Evolutionary conservation across 2,888 invertebrate genomes (phyloP).

Genomic region (Phaonia tiefii): DNA sequence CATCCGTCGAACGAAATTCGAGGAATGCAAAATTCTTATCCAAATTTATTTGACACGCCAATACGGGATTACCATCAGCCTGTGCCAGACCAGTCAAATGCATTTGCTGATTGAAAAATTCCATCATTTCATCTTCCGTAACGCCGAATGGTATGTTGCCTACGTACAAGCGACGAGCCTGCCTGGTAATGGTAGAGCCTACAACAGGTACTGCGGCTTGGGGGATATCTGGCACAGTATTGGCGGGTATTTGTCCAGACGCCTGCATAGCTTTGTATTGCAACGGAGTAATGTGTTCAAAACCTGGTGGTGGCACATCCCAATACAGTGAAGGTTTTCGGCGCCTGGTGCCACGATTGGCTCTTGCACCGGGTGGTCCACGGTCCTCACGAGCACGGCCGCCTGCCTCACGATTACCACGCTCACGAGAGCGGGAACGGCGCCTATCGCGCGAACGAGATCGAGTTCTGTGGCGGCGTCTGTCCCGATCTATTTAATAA

Average conservation of each 20-base stretch:
- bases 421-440: constrained; percentile 79
- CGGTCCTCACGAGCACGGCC: constrained; percentile 66
- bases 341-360: constrained; percentile 83
- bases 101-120: constrained; percentile 99
- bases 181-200: constrained; percentile 96
- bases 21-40: constrained; percentile 99
- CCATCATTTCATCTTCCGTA: constrained; percentile 99
- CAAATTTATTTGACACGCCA: constrained; percentile 98
- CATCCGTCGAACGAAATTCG: constrained; percentile 97
- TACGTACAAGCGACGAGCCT: constrained; percentile 95
- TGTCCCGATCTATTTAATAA: constrained; percentile 69
- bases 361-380: constrained; percentile 61
- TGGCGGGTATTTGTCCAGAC: constrained; percentile 96
- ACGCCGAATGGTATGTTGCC: constrained; percentile 99
- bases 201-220: constrained; percentile 99
- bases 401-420: constrained; percentile 67
- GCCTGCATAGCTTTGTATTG: constrained; percentile 95
- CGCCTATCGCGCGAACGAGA: constrained; percentile 82
- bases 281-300: constrained; percentile 98
- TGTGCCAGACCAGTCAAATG: constrained; percentile 97
- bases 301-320: constrained; percentile 99
- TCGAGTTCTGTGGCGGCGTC: constrained; percentile 70
- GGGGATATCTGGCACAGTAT: constrained; percentile 93
- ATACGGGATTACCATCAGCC: constrained; percentile 98
- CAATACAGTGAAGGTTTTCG: constrained; percentile 97